Conservation (phyloP, 2,113 vertebrate species). For the Cacatua alba region DNA sequence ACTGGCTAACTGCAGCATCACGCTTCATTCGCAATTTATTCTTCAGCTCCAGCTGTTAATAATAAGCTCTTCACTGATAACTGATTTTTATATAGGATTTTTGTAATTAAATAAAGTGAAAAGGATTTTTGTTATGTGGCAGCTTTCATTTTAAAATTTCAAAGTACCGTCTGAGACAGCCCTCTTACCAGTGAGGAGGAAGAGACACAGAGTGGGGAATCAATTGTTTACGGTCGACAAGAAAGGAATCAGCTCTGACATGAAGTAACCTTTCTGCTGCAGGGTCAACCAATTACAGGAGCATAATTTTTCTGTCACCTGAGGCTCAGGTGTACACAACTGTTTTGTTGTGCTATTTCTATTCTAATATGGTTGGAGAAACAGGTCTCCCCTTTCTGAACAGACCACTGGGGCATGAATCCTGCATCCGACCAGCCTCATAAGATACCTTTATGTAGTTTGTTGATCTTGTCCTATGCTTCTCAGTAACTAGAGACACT, state of each 20-base stretch:
- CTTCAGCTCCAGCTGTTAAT: slow-evolving; percentile 41
- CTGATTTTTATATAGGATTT: background rate
- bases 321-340: background rate
- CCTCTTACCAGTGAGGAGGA: background rate
- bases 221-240: background rate
- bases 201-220: background rate
- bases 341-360: background rate
- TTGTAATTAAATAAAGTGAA: background rate
- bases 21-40: background rate
- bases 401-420: background rate
- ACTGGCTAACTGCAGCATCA: background rate
- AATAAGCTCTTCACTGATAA: background rate
- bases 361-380: background rate
- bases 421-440: background rate
- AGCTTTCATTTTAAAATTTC: background rate
- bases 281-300: background rate
- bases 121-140: background rate
- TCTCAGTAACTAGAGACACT: background rate
- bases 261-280: background rate
- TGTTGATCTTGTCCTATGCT: background rate
- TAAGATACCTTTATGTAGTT: background rate
- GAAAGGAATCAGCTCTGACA: background rate
- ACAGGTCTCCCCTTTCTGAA: background rate
- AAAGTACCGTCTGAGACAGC: background rate
- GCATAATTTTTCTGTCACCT: background rate